Conservation (phyloP, 2,797 vertebrate genomes). For the Potorous gilbertii region DNA sequence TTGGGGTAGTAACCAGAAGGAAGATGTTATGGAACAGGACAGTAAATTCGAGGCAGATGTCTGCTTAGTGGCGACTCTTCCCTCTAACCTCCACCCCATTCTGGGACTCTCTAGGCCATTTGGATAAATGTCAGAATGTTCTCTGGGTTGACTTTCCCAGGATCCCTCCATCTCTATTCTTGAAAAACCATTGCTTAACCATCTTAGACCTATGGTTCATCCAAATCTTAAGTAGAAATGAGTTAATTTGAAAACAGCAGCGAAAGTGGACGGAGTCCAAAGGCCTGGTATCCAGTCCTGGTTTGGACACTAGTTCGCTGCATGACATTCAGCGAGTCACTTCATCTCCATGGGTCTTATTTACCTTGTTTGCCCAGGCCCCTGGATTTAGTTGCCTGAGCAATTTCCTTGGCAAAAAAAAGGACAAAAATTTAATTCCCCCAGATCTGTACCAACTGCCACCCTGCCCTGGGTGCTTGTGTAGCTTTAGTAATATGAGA, state of each 20-base stretch:
- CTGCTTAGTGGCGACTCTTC: not conserved
- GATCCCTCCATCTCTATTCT: not conserved
- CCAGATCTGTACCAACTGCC: not conserved
- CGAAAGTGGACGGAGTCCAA: too few species aligned
- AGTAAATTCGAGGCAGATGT: not conserved
- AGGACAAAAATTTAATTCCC: not conserved
- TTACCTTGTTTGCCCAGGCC: not conserved
- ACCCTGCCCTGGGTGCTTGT: not conserved
- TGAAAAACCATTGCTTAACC: not conserved
- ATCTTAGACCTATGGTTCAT: not conserved
- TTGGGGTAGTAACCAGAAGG: not conserved
- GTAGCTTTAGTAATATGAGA: not conserved
- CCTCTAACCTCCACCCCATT: not conserved
- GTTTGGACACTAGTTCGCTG: not conserved
- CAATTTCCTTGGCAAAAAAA: not conserved
- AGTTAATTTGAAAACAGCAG: too few species aligned
- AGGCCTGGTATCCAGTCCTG: too few species aligned
- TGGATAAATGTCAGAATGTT: not conserved
- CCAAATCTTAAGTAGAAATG: not conserved
- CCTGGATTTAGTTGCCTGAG: not conserved
- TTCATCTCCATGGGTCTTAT: not conserved
- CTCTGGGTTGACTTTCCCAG: not conserved
- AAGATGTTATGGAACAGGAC: not conserved
- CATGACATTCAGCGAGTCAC: not conserved
- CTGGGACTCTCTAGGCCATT: not conserved